phyloP scores from a whole-genome alignment of 2,113 vertebrate genomes.

The Salvator merianae region DNA sequence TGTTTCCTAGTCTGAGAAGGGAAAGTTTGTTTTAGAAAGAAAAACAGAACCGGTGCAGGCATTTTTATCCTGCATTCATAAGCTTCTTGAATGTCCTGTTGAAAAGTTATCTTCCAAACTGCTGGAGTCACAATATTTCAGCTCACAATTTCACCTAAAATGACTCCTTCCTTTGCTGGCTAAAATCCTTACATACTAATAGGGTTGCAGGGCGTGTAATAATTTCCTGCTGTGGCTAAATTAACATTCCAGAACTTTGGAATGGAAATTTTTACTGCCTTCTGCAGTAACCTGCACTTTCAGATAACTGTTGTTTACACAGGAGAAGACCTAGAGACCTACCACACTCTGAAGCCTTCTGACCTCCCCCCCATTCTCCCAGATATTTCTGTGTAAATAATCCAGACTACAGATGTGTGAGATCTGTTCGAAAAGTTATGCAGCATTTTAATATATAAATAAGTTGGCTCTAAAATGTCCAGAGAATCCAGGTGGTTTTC shows the following conservation, averaged over 20 bases:
- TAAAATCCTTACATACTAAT: conserved; percentile 23
- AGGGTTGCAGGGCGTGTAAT: conserved; percentile 20
- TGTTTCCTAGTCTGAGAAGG: not conserved
- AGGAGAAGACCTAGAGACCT: not conserved
- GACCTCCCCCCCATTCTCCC: not conserved
- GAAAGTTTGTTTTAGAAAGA: not conserved
- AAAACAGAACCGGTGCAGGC: not conserved
- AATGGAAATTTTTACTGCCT: conserved; percentile 21
- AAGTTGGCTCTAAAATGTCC: not conserved
- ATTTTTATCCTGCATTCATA: not conserved
- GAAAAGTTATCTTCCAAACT: conserved; percentile 12
- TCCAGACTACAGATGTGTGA: not conserved
- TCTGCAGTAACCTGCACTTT: conserved; percentile 20
- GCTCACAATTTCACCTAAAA: conserved; percentile 16
- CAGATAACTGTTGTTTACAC: conserved; percentile 9
- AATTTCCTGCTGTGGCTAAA: conserved; percentile 37
- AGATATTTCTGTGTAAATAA: not conserved
- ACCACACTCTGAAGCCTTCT: not conserved
- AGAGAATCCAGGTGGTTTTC: conserved; percentile 21
- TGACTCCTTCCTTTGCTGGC: conserved; percentile 17
- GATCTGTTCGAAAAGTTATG: not conserved
- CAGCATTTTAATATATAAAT: not conserved
- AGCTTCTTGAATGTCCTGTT: not conserved
- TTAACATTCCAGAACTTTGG: conserved; percentile 33
- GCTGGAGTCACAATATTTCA: conserved; percentile 4